These are phyloP conservation scores for Gymnocypris eckloni DNA, from an alignment of 2,797 vertebrate genomes.

Conservation along the genomic window DNA sequence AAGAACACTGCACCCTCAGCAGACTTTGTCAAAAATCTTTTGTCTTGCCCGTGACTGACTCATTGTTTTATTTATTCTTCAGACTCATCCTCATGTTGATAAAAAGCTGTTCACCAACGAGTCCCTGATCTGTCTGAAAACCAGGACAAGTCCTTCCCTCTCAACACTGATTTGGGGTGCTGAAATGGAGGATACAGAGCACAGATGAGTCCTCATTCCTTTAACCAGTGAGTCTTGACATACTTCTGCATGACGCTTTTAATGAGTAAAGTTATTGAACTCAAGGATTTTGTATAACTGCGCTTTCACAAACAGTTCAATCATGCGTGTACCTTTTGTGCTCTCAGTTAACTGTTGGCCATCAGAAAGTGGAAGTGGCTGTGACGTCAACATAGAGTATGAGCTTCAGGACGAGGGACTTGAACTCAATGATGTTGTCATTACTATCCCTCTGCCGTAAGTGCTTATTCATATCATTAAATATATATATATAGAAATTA, in stretches of 20 bases:
- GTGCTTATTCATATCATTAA: conserved; percentile 63
- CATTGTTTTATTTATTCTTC: not conserved
- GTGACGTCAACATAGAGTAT: conserved; percentile 98
- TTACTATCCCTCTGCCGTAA: conserved; percentile 96
- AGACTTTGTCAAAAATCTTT: not conserved
- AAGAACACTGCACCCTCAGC: not conserved
- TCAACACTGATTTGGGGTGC: conserved; percentile 92
- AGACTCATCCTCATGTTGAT: conserved; percentile 99
- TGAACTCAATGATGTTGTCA: conserved; percentile 93
- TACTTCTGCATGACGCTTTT: not conserved
- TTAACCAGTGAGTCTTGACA: conserved; percentile 87
- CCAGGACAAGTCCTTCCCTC: conserved; percentile 95
- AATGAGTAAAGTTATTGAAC: not conserved
- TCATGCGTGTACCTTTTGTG: not conserved
- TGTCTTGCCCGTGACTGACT: not conserved
- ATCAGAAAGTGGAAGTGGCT: conserved; percentile 91
- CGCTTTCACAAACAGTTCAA: not conserved
- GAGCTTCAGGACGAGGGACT: conserved; percentile 94
- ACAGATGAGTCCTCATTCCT: conserved; percentile 95
- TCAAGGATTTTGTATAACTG: not conserved
- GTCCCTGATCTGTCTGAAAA: conserved; percentile 94
- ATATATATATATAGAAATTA: no score
- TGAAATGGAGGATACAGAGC: conserved; percentile 97
- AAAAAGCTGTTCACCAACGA: conserved; percentile 96
- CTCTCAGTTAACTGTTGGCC: conserved; percentile 97